Evolutionary conservation across 1,140 invertebrate species (phyloP).

Genomic region (Pachyrhynchus sulphureomaculatus): DNA sequence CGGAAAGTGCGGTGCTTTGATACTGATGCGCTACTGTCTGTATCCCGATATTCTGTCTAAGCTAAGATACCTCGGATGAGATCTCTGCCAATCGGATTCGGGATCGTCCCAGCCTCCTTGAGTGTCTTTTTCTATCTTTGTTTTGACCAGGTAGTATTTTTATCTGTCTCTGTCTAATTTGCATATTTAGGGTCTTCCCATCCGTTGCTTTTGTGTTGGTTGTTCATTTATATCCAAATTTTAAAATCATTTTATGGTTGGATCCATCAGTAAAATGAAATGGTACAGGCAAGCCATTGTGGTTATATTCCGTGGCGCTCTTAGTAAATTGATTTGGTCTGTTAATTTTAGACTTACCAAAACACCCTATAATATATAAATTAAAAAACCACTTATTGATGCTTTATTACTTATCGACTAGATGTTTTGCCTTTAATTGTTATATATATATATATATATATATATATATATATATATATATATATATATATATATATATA

Average conservation of each 20-base stretch:
- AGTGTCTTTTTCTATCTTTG: conserved; percentile 22
- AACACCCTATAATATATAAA: neutral
- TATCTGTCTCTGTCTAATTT: neutral
- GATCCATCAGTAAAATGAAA: no score
- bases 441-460: no score
- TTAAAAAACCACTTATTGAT: no score
- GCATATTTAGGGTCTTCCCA: conserved; percentile 20
- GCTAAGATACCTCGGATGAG: conserved; percentile 33
- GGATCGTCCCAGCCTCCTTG: conserved; percentile 19
- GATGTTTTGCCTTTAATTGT: no score
- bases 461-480: no score
- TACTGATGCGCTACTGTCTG: conserved; percentile 26
- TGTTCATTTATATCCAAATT: neutral
- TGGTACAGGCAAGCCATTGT: no score
- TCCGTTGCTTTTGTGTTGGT: neutral
- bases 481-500: no score
- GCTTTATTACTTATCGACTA: no score
- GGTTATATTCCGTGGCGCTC: no score
- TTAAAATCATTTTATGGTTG: no score
- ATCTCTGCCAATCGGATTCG: conserved; percentile 34
- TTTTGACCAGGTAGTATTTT: neutral
- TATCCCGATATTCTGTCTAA: conserved; percentile 25
- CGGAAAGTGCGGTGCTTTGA: neutral
- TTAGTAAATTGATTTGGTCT: no score
- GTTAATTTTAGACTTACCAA: neutral